These are phyloP conservation scores for Coptodon rendalli DNA, from an alignment of 2,113 vertebrate species.

Conservation along the genomic window DNA sequence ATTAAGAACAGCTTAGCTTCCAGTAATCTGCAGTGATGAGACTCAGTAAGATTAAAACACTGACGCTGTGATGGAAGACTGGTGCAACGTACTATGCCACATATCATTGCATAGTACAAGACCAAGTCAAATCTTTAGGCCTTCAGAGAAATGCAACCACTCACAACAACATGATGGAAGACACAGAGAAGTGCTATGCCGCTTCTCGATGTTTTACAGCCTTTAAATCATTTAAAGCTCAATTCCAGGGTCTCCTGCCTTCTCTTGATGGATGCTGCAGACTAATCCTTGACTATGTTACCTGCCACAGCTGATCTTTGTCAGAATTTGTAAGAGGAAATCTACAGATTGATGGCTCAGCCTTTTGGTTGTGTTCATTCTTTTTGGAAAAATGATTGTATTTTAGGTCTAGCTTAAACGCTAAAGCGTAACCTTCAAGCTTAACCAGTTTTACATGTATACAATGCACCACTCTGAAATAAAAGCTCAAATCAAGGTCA, in stretches of 20 bases:
- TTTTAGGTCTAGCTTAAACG: too few species aligned
- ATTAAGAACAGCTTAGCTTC: neutral
- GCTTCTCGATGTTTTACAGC: constrained; percentile 10
- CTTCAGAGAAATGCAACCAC: constrained; percentile 3
- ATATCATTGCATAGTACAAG: neutral
- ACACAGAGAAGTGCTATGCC: neutral
- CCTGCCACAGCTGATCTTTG: neutral
- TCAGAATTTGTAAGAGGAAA: neutral
- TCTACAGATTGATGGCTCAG: neutral
- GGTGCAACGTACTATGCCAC: neutral
- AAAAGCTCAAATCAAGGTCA: neutral
- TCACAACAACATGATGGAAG: constrained; percentile 22
- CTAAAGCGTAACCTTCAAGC: neutral
- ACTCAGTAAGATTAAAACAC: neutral
- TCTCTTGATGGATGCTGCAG: constrained; percentile 14
- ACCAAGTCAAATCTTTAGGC: neutral
- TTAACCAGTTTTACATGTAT: neutral
- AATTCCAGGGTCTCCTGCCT: constrained; percentile 9
- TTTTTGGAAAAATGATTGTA: neutral
- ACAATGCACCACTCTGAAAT: neutral
- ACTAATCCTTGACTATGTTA: neutral
- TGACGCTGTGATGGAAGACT: neutral
- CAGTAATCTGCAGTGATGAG: neutral
- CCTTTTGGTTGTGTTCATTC: neutral
- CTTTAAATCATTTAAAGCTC: constrained; percentile 49